Evolutionary conservation across 2,888 invertebrate species (phyloP).

Genomic region (Notodonta ziczac): DNA sequence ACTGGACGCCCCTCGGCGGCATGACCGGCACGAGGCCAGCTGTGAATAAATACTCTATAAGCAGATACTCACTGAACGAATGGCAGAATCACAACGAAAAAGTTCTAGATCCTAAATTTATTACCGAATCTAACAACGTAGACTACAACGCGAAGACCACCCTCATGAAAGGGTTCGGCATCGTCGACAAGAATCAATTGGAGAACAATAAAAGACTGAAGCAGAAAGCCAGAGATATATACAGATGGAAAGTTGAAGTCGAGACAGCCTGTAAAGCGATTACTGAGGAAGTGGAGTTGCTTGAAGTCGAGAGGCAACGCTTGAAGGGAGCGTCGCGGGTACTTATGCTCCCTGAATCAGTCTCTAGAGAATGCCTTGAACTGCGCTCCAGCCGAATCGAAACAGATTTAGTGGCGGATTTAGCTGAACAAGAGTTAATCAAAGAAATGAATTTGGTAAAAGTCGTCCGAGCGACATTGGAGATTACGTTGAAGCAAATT

Average conservation of each 20-base stretch:
- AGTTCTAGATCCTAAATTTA: constrained; percentile 74
- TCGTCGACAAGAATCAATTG: constrained; percentile 87
- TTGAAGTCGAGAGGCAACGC: constrained; percentile 87
- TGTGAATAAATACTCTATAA: constrained; percentile 90
- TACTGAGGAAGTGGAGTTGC: constrained; percentile 87
- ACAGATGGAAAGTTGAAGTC: constrained; percentile 90
- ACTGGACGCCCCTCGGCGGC: constrained; percentile 88
- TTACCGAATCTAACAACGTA: constrained; percentile 81
- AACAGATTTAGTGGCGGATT: constrained; percentile 89
- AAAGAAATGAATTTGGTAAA: constrained; percentile 90
- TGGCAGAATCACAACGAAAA: constrained; percentile 87
- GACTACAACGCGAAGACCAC: constrained; percentile 86
- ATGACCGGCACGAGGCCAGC: constrained; percentile 89
- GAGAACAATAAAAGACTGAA: constrained; percentile 87
- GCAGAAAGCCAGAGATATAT: constrained; percentile 87
- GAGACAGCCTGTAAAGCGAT: constrained; percentile 88
- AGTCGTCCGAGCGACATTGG: constrained; percentile 86
- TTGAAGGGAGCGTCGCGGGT: constrained; percentile 87
- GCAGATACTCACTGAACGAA: constrained; percentile 88
- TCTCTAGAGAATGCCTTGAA: constrained; percentile 90
- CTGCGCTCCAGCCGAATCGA: constrained; percentile 87
- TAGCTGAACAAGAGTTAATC: constrained; percentile 90
- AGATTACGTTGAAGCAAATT: constrained; percentile 86
- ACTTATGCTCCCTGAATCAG: constrained; percentile 88
- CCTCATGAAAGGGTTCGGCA: constrained; percentile 86